These are phyloP conservation scores for Mechanitis mazaeus DNA, from an alignment of 2,888 invertebrate species.

Conservation along the genomic window DNA sequence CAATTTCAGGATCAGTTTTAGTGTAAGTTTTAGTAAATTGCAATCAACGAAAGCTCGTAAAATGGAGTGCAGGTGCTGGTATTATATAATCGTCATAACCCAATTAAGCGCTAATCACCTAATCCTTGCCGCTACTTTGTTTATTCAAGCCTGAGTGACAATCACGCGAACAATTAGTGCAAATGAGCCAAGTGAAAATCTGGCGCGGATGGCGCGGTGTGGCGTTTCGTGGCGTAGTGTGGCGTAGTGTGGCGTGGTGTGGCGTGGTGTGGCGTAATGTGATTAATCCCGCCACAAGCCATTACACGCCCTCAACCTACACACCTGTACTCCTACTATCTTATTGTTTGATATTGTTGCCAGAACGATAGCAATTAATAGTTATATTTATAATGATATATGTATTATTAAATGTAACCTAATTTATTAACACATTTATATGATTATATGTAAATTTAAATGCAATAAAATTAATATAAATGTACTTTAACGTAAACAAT, in stretches of 20 bases:
- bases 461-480: too few relatives aligned
- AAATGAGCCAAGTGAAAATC: conserved; percentile 77
- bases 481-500: too few relatives aligned
- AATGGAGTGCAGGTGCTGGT: conserved; percentile 64
- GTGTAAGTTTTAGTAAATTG: conserved; percentile 19
- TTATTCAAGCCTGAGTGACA: conserved; percentile 77
- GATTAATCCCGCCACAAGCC: conserved; percentile 69
- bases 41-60: conserved; percentile 52
- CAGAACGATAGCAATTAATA: background rate
- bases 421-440: too few relatives aligned
- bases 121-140: conserved; percentile 75
- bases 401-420: background rate
- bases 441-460: too few relatives aligned
- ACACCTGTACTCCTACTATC: conserved; percentile 17
- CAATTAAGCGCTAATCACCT: conserved; percentile 75
- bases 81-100: conserved; percentile 74
- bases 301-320: conserved; percentile 47
- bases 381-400: background rate
- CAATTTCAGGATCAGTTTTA: conserved; percentile 1
- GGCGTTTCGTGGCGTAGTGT: conserved; percentile 26
- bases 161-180: conserved; percentile 75
- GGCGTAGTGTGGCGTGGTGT: conserved; percentile 8
- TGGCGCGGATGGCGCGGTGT: conserved; percentile 50
- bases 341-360: conserved; percentile 16
- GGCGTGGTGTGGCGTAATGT: conserved; percentile 52